A percentile compares a stretch with the other conserved stretches of the same genome.
Evolutionary conservation across 2,888 invertebrate genomes (phyloP).

Genomic region (Lagria hirta): DNA sequence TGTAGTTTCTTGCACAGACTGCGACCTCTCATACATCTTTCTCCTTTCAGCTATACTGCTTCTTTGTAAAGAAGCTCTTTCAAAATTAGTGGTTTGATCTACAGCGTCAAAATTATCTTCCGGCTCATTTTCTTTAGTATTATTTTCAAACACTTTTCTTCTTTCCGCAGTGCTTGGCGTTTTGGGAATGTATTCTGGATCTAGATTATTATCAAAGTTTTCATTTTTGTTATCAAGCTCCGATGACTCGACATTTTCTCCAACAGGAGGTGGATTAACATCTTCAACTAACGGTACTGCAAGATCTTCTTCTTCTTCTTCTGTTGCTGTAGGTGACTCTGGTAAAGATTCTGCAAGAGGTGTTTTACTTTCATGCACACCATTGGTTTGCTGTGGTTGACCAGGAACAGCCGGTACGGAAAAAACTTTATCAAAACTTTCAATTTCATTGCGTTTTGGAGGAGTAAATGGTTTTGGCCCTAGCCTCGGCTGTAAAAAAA

Average conservation of each 20-base stretch:
- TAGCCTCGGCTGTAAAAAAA: constrained; percentile 69
- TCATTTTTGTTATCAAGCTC: constrained; percentile 56
- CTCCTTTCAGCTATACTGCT: constrained; percentile 77
- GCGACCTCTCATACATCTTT: constrained; percentile 76
- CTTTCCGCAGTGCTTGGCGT: constrained; percentile 79
- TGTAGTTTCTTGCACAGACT: constrained; percentile 61
- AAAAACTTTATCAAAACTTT: constrained; percentile 80
- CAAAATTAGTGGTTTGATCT: constrained; percentile 59
- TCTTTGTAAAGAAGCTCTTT: constrained; percentile 64
- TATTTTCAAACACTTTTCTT: constrained; percentile 71
- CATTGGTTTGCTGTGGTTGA: constrained; percentile 42
- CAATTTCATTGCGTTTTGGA: constrained; percentile 70
- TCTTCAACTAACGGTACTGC: constrained; percentile 29
- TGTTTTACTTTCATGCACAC: constrained; percentile 29
- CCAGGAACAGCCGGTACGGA: constrained; percentile 76
- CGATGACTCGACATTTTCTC: constrained; percentile 19
- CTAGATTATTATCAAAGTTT: constrained; percentile 64
- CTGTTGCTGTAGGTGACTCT: background rate
- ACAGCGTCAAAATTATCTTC: constrained; percentile 56
- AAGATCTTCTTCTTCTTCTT: constrained; percentile 28
- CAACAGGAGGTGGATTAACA: too few relatives aligned
- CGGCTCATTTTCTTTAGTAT: constrained; percentile 49
- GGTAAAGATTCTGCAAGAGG: constrained; percentile 9
- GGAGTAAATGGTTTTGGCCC: constrained; percentile 86
- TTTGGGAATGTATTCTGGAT: constrained; percentile 69